A percentile compares a stretch with the other conserved stretches of the same genome.
phyloP scores from a whole-genome alignment of 2,888 invertebrate genomes.

The Neuroscelio doddi region DNA sequence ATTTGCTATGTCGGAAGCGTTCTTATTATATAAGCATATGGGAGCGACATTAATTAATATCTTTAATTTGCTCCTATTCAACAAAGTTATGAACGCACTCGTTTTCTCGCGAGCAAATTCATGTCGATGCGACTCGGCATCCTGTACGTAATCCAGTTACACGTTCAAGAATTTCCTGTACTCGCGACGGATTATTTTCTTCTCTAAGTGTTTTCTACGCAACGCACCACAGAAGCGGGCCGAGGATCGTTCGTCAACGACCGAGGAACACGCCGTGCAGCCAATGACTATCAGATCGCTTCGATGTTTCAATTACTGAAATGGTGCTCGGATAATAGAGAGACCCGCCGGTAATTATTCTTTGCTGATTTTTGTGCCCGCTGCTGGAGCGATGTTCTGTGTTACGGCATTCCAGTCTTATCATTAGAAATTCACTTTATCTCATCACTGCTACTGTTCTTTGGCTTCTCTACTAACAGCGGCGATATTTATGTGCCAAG shows the following conservation, averaged over 20 bases:
- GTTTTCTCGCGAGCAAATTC: conserved; percentile 18
- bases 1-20: conserved; percentile 24
- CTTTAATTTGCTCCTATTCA: conserved; percentile 40
- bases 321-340: conserved; percentile 10
- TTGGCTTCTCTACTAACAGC: no score
- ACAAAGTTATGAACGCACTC: conserved; percentile 5
- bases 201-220: conserved; percentile 21
- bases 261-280: conserved; percentile 4
- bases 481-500: no score
- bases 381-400: no score
- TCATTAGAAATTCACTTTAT: no score
- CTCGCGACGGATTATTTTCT: conserved; percentile 20
- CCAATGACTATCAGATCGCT: conserved; percentile 27
- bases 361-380: conserved; percentile 9
- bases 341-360: conserved; percentile 11
- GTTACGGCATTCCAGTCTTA: no score
- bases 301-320: conserved; percentile 37
- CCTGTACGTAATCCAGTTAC: conserved; percentile 5
- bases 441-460: no score
- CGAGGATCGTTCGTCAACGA: conserved; percentile 23
- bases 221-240: conserved; percentile 11
- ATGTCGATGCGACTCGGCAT: conserved; percentile 21
- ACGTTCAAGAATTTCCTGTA: conserved; percentile 14
- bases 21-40: conserved; percentile 1
- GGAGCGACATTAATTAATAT: conserved; percentile 35